phyloP scores from a whole-genome alignment of 30 jellyfish, hydroid and myxozoan genomes.

The Mastigias papua region DNA sequence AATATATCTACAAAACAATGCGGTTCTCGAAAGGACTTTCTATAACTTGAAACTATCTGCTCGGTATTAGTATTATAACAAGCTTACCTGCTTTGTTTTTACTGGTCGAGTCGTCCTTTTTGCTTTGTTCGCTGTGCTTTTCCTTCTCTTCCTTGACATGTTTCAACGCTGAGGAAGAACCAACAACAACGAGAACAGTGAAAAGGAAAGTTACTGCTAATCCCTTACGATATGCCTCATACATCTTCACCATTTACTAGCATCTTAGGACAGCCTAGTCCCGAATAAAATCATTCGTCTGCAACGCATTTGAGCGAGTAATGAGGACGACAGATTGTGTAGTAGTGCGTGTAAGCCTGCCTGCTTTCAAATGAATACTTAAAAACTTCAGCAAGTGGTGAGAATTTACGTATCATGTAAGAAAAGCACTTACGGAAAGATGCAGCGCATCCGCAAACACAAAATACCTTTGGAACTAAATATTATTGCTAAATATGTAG shows the following conservation, averaged over 20 bases:
- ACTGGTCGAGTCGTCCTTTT: conserved; percentile 17
- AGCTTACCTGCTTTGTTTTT: conserved; percentile 50
- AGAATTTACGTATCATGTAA: not conserved
- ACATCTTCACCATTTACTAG: not conserved
- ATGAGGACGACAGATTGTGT: conserved; percentile 18
- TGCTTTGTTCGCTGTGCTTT: not conserved
- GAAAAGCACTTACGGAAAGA: not conserved
- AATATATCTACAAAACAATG: too few species aligned
- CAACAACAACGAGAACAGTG: conserved; percentile 10
- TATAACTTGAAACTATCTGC: not conserved
- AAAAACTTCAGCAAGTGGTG: not conserved
- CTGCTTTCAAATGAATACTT: not conserved
- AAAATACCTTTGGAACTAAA: too few species aligned
- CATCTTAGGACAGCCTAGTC: conserved; percentile 2
- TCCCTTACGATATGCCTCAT: not conserved
- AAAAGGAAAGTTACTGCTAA: not conserved
- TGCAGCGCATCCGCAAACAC: not conserved
- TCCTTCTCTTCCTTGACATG: not conserved
- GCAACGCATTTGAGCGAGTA: conserved; percentile 35
- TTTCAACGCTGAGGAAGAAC: not conserved
- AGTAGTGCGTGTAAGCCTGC: conserved; percentile 64
- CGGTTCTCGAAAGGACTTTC: too few species aligned
- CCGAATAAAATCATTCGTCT: not conserved
- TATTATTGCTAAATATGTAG: too few species aligned
- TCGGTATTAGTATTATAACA: not conserved